phyloP scores from a whole-genome alignment of 2,888 invertebrate genomes.

The Agrochola lychnidis region DNA sequence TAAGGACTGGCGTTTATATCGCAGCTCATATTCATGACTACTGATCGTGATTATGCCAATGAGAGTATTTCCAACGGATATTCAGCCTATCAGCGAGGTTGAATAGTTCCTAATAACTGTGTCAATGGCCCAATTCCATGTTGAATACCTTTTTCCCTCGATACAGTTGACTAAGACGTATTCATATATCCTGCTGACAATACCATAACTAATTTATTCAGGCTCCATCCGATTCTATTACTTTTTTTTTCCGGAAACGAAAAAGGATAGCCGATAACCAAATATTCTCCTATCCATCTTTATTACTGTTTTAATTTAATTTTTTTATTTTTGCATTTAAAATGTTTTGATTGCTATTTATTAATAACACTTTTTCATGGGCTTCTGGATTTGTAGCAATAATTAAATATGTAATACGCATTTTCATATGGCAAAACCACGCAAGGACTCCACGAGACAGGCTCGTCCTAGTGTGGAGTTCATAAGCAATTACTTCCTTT shows the following conservation, averaged over 20 bases:
- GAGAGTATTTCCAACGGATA: not conserved
- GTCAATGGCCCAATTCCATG: not conserved
- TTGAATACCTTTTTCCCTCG: not conserved
- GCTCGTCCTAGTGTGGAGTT: too few relatives aligned
- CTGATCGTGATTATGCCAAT: not conserved
- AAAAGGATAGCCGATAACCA: not conserved
- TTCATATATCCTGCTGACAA: not conserved
- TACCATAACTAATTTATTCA: not conserved
- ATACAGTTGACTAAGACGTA: not conserved
- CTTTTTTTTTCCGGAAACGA: not conserved
- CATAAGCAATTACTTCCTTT: too few relatives aligned
- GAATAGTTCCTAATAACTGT: conserved; percentile 6
- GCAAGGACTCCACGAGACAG: too few relatives aligned
- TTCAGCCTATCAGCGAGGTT: not conserved
- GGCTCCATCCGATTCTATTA: not conserved
- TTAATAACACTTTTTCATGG: too few relatives aligned
- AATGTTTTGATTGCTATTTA: too few relatives aligned
- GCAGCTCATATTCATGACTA: not conserved
- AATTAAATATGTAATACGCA: too few relatives aligned
- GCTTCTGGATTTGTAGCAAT: too few relatives aligned
- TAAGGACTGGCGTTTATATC: not conserved
- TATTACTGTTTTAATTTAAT: too few relatives aligned
- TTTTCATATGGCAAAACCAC: too few relatives aligned
- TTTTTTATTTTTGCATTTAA: too few relatives aligned
- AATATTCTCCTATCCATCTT: too few relatives aligned